A percentile compares a stretch with the other conserved stretches of the same genome.
Evolutionary conservation across 2,888 invertebrate genomes (phyloP).

Genomic region (Spilarctia lutea): DNA sequence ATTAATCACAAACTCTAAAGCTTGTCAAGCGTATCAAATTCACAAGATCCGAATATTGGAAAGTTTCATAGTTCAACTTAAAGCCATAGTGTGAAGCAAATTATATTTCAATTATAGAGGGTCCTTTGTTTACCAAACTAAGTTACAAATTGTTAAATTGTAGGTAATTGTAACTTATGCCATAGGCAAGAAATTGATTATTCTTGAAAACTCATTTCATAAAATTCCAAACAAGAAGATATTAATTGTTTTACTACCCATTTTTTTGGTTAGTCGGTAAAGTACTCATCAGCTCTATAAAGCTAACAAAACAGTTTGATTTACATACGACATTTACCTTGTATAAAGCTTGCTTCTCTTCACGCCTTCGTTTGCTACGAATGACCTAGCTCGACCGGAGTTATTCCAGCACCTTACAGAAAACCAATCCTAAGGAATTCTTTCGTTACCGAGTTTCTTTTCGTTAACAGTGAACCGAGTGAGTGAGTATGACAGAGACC

Average conservation of each 20-base stretch:
- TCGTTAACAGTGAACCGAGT: no score
- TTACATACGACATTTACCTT: no score
- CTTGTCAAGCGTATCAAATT: conserved; percentile 22
- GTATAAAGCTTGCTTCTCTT: no score
- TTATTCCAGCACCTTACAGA: no score
- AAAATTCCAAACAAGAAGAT: background rate
- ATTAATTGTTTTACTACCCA: no score
- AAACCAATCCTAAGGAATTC: no score
- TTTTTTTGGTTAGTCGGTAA: no score
- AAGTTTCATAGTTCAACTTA: conserved; percentile 22
- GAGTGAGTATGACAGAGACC: no score
- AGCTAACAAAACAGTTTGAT: background rate
- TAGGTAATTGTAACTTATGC: conserved; percentile 10
- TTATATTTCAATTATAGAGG: conserved; percentile 28
- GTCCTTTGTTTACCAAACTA: conserved; percentile 21
- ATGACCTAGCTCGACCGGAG: no score
- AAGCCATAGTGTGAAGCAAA: conserved; percentile 21
- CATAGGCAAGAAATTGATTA: background rate
- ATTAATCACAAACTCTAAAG: conserved; percentile 21
- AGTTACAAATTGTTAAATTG: conserved; percentile 14
- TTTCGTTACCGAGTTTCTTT: no score
- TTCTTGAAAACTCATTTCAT: background rate
- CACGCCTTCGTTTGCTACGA: no score
- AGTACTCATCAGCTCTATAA: no score
- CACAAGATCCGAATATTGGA: conserved; percentile 16